A percentile compares a stretch with the other conserved stretches of the same genome.
Conservation (phyloP, 2,113 vertebrate species). For the Salminus brasiliensis region DNA sequence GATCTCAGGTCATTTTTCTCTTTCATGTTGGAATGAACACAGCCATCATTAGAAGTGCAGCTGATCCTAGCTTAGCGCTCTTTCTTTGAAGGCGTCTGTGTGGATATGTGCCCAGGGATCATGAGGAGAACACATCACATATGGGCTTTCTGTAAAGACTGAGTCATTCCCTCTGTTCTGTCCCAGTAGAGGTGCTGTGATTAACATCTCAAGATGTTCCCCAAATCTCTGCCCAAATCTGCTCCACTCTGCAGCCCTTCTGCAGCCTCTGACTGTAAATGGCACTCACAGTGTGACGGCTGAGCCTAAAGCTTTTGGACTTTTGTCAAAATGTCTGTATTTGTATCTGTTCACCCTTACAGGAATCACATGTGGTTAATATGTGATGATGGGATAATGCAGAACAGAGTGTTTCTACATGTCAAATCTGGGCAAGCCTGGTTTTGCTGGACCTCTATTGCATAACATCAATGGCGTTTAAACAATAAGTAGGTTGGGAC, state of each 20-base stretch:
- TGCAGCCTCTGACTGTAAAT: background rate
- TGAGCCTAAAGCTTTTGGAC: background rate
- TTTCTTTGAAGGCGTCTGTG: background rate
- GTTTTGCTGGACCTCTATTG: no score
- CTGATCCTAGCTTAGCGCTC: background rate
- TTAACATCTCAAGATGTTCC: slow-evolving; percentile 1
- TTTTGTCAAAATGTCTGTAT: no score
- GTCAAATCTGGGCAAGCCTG: no score
- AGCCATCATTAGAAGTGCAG: background rate
- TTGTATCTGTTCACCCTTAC: no score
- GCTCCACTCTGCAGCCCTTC: background rate
- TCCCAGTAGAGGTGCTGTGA: background rate
- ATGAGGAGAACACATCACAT: background rate
- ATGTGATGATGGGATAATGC: no score
- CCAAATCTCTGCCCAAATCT: background rate
- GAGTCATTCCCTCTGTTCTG: background rate
- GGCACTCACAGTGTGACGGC: background rate
- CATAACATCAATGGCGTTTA: no score
- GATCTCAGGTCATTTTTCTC: background rate
- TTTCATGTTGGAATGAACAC: background rate
- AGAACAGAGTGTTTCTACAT: no score
- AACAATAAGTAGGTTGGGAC: no score
- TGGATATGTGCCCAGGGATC: background rate
- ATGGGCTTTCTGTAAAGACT: background rate
- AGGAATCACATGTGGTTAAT: no score